Evolutionary conservation across 2,888 invertebrate species (phyloP), one percentile per base, ranked within the genome.

Genomic region (Hypercompe scribonia): DNA sequence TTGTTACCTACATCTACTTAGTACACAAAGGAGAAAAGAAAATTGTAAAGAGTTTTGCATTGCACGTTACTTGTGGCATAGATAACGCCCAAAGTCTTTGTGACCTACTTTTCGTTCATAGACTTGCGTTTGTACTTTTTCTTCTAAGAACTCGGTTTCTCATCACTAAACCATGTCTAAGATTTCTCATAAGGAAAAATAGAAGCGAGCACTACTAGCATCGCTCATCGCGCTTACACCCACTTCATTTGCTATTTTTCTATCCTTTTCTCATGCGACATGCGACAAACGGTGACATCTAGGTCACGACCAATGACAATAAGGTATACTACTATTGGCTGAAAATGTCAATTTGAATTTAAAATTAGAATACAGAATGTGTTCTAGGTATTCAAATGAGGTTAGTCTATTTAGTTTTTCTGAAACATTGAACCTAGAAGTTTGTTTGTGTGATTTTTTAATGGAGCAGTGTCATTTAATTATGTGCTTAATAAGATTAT

Each of bases 281-380:
- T 85, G 89, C 89, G 91, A 91, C 91, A 91, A 84, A 87, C 89
- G 86, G 89, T 93, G 93, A 92, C 93, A 93, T 90, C 90, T 90
- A 89, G 80, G 83, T 84, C 85, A 87, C 87, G 85, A 77, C 92
- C 93, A 93, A 93, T 93, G 88, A 89, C 87, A 89, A 83, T 76
- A 74, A 72, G 68, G 85, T 73, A 70, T 50, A 83, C 83, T 84
- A 81, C 86, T 81, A 92, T 93, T 93, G 92, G 93, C 84, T 87
- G 80, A 80, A 90, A 86, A 78, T 90, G 89, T 90, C 90, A 81
- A 79, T 74, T 36, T 36, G 66, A 68, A 75, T 73, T 68, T 61
- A 72, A 66, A 65, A 28, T n/a, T 13, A 15, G 18, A 61, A 46
- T 68, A n/a, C 7, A 13, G 18, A 15, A 63, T 24, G 70, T 42